Evolutionary conservation across 1,140 invertebrate species (phyloP).

Genomic region (Drusus annulatus): DNA sequence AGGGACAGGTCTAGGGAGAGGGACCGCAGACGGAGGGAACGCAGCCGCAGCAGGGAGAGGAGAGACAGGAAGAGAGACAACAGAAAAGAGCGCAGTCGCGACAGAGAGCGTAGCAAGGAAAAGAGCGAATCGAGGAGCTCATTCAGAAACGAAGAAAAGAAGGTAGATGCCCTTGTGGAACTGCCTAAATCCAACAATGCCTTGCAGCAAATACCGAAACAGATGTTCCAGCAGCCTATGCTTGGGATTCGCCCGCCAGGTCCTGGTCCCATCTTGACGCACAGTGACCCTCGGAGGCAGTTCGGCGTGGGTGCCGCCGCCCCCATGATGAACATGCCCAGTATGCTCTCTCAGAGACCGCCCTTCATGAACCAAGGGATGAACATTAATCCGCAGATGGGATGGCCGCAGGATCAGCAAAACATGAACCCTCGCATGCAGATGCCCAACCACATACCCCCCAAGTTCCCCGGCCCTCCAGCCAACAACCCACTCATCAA

Average conservation of each 20-base stretch:
- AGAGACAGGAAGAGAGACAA: constrained; percentile 71
- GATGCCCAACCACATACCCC: not conserved
- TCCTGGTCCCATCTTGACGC: not conserved
- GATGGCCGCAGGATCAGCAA: constrained; percentile 1
- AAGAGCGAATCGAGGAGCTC: constrained; percentile 51
- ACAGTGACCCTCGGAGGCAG: constrained; percentile 26
- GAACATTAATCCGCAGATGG: constrained; percentile 32
- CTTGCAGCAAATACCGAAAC: not conserved
- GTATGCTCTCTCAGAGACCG: constrained; percentile 1
- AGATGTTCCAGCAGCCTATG: constrained; percentile 49
- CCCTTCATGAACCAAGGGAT: constrained; percentile 10
- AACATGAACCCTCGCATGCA: constrained; percentile 15
- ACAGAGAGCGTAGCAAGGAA: constrained; percentile 66
- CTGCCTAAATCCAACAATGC: not conserved
- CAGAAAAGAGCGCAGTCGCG: constrained; percentile 70
- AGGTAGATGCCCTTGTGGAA: constrained; percentile 11
- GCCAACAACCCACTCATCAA: not conserved
- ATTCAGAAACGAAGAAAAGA: constrained; percentile 51
- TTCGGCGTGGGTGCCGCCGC: not conserved
- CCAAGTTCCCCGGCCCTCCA: not conserved
- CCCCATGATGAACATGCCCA: constrained; percentile 24
- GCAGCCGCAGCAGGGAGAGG: constrained; percentile 72
- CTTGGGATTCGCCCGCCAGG: constrained; percentile 49
- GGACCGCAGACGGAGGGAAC: constrained; percentile 69
- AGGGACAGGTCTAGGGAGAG: constrained; percentile 69